A percentile compares a stretch with the other conserved stretches of the same genome.
phyloP scores from a whole-genome alignment of 1,140 invertebrate species.

The Bicyclus anynana region DNA sequence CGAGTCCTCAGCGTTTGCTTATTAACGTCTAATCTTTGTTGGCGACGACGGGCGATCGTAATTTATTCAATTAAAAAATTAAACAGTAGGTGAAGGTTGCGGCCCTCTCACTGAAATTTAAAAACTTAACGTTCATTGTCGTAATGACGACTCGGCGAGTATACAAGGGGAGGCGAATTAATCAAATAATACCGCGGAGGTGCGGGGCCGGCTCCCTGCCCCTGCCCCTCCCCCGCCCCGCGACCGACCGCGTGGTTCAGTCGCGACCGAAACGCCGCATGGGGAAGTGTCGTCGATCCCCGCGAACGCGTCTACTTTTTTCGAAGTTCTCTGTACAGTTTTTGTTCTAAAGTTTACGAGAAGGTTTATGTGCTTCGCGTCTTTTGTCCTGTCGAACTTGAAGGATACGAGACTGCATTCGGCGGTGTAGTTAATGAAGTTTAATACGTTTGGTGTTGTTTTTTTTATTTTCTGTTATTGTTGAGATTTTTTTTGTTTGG shows the following conservation, averaged over 20 bases:
- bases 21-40: slow-evolving; percentile 71
- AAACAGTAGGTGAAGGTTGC: slow-evolving; percentile 72
- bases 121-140: slow-evolving; percentile 72
- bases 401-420: slow-evolving; percentile 57
- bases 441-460: slow-evolving; percentile 69
- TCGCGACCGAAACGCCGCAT: slow-evolving; percentile 58
- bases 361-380: slow-evolving; percentile 64
- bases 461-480: slow-evolving; percentile 64
- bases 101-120: slow-evolving; percentile 68
- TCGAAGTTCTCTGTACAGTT: slow-evolving; percentile 70
- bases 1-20: slow-evolving; percentile 62
- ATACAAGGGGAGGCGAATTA: slow-evolving; percentile 76
- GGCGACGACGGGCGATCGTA: slow-evolving; percentile 57
- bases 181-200: slow-evolving; percentile 75
- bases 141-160: slow-evolving; percentile 70
- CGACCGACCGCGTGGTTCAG: slow-evolving; percentile 68
- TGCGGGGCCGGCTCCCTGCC: slow-evolving; percentile 45
- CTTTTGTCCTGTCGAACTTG: slow-evolving; percentile 58
- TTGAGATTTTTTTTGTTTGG: slow-evolving; percentile 76
- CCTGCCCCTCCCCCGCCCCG: slow-evolving; percentile 39
- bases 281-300: slow-evolving; percentile 69
- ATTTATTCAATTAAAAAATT: slow-evolving; percentile 75
- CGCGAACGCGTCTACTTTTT: slow-evolving; percentile 68
- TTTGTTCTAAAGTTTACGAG: slow-evolving; percentile 70
- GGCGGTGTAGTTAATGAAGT: slow-evolving; percentile 60